These are phyloP conservation scores for Choreutis nemorana DNA, from an alignment of 2,888 invertebrate genomes.

Conservation along the genomic window DNA sequence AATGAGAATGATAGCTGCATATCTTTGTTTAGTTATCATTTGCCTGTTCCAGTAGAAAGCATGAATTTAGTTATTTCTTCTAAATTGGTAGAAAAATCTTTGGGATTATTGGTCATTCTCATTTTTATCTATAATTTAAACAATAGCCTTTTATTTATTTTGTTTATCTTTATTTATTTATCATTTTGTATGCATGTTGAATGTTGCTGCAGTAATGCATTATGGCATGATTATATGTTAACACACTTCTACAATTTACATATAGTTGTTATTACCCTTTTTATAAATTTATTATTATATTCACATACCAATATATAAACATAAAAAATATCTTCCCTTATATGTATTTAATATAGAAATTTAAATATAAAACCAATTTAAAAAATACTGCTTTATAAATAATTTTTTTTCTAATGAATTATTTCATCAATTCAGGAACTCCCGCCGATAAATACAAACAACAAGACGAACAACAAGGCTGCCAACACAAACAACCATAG, in stretches of 20 bases:
- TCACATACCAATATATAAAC: neutral
- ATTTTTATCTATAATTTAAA: constrained; percentile 47
- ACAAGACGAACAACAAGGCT: constrained; percentile 31
- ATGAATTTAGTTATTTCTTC: too few species aligned
- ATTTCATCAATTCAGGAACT: constrained; percentile 35
- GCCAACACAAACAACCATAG: constrained; percentile 20
- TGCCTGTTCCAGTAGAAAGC: too few species aligned
- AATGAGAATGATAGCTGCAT: constrained; percentile 49
- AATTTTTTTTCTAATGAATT: neutral
- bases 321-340: neutral
- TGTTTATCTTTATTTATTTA: constrained; percentile 21
- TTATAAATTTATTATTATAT: neutral
- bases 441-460: constrained; percentile 48
- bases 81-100: too few species aligned
- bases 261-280: constrained; percentile 15
- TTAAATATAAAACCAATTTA: constrained; percentile 6
- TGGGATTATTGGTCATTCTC: constrained; percentile 52
- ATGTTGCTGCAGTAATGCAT: constrained; percentile 52
- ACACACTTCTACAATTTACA: constrained; percentile 17
- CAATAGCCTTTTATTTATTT: constrained; percentile 9
- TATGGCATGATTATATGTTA: constrained; percentile 46
- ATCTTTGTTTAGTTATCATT: neutral
- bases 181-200: constrained; percentile 57
- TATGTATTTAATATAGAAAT: constrained; percentile 8
- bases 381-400: constrained; percentile 1